Evolutionary conservation across 2,797 vertebrate genomes (phyloP).

Genomic region (Euphonia xanthogaster): DNA sequence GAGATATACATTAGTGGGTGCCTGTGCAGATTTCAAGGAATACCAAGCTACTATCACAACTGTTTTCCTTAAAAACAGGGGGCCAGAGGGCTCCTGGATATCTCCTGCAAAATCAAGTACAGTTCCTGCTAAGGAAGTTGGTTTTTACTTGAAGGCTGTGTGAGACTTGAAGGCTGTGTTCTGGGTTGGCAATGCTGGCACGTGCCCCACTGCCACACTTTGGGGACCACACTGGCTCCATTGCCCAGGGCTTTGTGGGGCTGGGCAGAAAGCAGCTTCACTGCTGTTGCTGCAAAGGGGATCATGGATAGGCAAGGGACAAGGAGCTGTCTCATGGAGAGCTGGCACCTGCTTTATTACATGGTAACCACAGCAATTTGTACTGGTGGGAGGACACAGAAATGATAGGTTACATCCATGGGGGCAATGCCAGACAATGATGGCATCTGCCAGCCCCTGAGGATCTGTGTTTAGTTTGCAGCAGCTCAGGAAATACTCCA

Average conservation of each 20-base stretch:
- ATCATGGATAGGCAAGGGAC: background rate
- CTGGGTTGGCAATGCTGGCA: background rate
- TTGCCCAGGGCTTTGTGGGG: background rate
- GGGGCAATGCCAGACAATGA: background rate
- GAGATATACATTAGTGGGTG: background rate
- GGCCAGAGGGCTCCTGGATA: background rate
- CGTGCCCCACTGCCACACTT: rapidly evolving
- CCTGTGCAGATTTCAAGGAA: background rate
- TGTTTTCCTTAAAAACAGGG: background rate
- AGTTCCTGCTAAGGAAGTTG: background rate
- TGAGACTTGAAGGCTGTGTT: background rate
- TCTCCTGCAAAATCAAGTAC: background rate
- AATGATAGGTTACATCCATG: background rate
- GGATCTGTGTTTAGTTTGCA: background rate
- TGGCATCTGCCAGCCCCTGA: background rate
- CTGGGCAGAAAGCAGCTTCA: background rate
- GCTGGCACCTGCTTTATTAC: background rate
- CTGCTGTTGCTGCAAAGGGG: background rate
- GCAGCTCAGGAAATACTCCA: background rate
- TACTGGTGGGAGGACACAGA: background rate
- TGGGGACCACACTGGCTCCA: background rate
- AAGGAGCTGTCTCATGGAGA: rapidly evolving
- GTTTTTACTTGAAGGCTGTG: background rate
- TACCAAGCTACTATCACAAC: background rate
- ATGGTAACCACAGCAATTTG: rapidly evolving